Base-by-base conservation (phyloP, 1,140 invertebrate genomes). In the Lordiphosa stackelbergi region DNA sequence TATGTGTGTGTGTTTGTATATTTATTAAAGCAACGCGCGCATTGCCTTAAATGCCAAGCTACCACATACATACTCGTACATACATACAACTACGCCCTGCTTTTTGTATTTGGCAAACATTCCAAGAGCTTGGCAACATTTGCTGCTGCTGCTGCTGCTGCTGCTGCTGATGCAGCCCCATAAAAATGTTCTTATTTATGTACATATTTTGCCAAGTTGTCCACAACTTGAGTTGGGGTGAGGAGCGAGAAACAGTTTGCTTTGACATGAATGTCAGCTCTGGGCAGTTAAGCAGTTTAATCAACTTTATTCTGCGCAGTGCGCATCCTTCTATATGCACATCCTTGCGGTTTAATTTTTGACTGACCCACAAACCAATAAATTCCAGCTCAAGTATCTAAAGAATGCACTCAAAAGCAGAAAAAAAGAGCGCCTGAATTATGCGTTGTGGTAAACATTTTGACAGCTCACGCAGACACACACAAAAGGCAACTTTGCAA, bases 21-120 rank as follows among this genome's bases (percentile, higher is more conserved):
- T 81, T 81, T 81, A 81, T 83, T 81, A 81, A 83, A 83, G 77
- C 77, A 81, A 83, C 75, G 77, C 77, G 75, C 75, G 72, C 77
- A 83, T 81, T 83, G 75, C 75, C 71, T 81, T 83, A 78, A 78
- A 78, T 78, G 74, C 74, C 74, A 78, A 68, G 66, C 66, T 69
- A 56, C 57, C 62, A 70, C 66, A 66, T 69, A 55, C 61, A 66
- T 56, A 52, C 41, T 19, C 19, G 19, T 19, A 19, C 19, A 22
- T 28, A 53, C 12, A 34, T 28, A 52, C 42, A 35, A 68, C 60
- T 66, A 74, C 75, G 74, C 75, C 75, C 71, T 81, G 71, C 56
- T 63, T 77, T 57, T 69, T 79, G 70, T 79, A 81, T 81, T 79
- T 81, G 75, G 61, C 75, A 81, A 79, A 75, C 75, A 79, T 79